Base-by-base conservation (phyloP, 2,113 vertebrate species). In the Glareola pratincola region DNA sequence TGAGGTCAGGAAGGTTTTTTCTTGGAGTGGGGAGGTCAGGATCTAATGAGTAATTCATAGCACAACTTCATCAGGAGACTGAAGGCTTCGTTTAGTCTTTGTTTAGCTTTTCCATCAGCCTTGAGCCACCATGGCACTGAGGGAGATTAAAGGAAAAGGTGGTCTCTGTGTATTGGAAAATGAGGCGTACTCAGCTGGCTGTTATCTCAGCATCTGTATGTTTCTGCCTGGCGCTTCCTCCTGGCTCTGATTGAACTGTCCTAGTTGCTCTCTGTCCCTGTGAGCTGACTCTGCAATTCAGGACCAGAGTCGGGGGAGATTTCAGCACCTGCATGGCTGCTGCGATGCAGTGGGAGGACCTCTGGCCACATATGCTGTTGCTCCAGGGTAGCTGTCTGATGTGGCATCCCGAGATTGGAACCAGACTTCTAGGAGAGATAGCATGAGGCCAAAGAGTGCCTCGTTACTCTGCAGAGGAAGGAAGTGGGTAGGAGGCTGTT, bases 311-410 rank as follows among this genome's bases (percentile, higher is more conserved):
- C 0, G 48, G 34, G 54, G 72, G 6, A 68, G 77, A 41, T 74
- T 78, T 90, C 91, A 68, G 92, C 94, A 94, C 92, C 96, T 94
- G 75, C 18, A 4, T 84, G 64, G 83, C 93, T 95, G 88, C 91
- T 94, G 73, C 4, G 16, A 60, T 91, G 53, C 84, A 85, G 93
- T 54, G 6, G 96, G 89, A 94, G 92, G 91, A 94, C 95, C 90
- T 89, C 69, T 92, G 87, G 90, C 95, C 90, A 53, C 95, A 85
- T 32, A 84, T 32, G 75, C 85, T 8, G 1, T 92, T 93, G 94
- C 94, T 96, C 10, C 22, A 76, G 71, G 85, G 45, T 77, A 84
- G 95, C 91, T 86, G 88, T 96, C 96, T 96, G 95, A 94, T 96
- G 83, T 94, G 96, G 78, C 91, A 91, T 96, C 96, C 75, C 1